A percentile compares a stretch with the other conserved stretches of the same genome.
phyloP scores from a whole-genome alignment of 2,888 invertebrate species.

The Lycia hirtaria region DNA sequence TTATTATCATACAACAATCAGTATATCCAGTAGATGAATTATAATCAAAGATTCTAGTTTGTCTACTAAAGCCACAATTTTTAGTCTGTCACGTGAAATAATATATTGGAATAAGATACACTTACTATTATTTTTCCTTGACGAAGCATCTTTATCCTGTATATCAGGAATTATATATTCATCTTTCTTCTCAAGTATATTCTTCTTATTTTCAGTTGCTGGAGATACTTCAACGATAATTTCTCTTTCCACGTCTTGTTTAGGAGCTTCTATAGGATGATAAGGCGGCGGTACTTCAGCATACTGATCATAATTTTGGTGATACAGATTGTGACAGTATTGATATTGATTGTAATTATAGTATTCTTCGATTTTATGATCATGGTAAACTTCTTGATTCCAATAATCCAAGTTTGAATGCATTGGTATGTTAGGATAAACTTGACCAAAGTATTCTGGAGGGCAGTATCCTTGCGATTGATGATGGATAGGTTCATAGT shows the following conservation, averaged over 20 bases:
- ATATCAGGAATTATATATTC: conserved; percentile 35
- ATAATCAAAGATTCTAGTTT: too few species aligned
- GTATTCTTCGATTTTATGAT: conserved; percentile 71
- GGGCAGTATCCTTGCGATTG: conserved; percentile 63
- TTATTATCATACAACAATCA: too few species aligned
- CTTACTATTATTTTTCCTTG: conserved; percentile 71
- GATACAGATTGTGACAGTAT: conserved; percentile 72
- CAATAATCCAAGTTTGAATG: conserved; percentile 71
- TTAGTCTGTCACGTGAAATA: too few species aligned
- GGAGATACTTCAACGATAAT: conserved; percentile 34
- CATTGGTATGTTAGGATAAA: conserved; percentile 66
- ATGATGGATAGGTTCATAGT: conserved; percentile 63
- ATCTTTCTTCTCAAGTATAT: conserved; percentile 25
- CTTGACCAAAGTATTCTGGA: conserved; percentile 63
- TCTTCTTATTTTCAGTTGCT: conserved; percentile 30
- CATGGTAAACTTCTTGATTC: conserved; percentile 68
- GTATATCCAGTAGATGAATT: too few species aligned
- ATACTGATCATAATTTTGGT: conserved; percentile 69
- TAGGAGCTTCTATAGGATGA: conserved; percentile 48
- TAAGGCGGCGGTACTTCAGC: conserved; percentile 46
- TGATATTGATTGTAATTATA: conserved; percentile 63
- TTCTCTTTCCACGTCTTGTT: conserved; percentile 50
- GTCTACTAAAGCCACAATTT: too few species aligned
- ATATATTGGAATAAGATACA: conserved; percentile 28
- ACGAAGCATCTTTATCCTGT: conserved; percentile 39